Evolutionary conservation across 2,113 vertebrate species (phyloP), one percentile per base, ranked within the genome.

Genomic region (Halichoeres trimaculatus): DNA sequence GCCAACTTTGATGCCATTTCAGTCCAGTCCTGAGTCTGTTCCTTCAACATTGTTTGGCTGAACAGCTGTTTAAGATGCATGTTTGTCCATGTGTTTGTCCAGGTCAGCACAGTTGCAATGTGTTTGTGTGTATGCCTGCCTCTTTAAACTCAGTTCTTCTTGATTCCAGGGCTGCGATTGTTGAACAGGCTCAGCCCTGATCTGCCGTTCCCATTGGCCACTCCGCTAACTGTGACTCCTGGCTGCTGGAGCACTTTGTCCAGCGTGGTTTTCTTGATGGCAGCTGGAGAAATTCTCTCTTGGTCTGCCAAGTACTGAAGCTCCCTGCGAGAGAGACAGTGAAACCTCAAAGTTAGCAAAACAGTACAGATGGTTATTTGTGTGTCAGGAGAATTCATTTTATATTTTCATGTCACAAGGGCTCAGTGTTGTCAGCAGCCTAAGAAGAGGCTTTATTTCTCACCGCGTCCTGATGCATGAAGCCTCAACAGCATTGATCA

Each of bases 401-500:
- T 1, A 45, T 5, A 3, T 17, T 6, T n/a, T n/a, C 19, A 19
- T 20, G n/a, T 8, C 45, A 48, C 5, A 30, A 6, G 3, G 30
- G 30, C 30, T 30, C 30, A 14, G 40, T 45, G 17, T 14, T 45
- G 6, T 45, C 17, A 17, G 14, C 43, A 1, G 14, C 13, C 13
- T 13, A 13, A 3, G 41, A 8, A 7, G 17, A 45, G 23, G 35
- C 55, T 5, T 55, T 24, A 1, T 12, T 54, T 52, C 82, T 90
- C 69, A 92, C 91, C 77, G 56, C 24, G 98, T 99, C 34, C 97
- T 92, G 75, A 96, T 95, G 86, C 98, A 99, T 4, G 98, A 99
- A 13, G 98, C 96, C 88, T 99, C 98, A 30, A 99, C 98, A 0
- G 98, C 98, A 0, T 99, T 96, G 90, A 99, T 99, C 51, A 99